Evolutionary conservation across 2,888 invertebrate species (phyloP), one percentile per base, ranked within the genome.

Genomic region (Mythimna ferrago): DNA sequence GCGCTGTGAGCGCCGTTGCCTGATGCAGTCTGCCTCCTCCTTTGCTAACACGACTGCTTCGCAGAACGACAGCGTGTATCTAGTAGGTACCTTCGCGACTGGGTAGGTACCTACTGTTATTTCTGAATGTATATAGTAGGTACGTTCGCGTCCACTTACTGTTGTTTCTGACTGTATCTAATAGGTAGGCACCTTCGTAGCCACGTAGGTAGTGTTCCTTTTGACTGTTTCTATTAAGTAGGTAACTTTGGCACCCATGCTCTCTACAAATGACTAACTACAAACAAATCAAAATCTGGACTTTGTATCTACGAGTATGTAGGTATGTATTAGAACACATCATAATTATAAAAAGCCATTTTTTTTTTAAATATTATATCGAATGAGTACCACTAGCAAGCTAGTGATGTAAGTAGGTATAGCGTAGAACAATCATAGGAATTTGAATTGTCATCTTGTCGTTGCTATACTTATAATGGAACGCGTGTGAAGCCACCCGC

Each of bases 281-380:
- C 61, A 41, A 61, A 41, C 38, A 41, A 57, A 66, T 41, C 56
- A 14, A 57, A 41, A 66, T 38, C 41, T 41, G 57, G 41, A 66
- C 57, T 66, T 66, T 66, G 66, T 41, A 57, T 57, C 58, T 44
- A 32, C 32, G 32, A 32, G 44, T 61, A 44, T 10, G 38, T 35
- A 35, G 11, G 10, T 32, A 51, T 14, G 38, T 66, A 56, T 41
- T 57, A 41, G 41, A 66, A 44, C 58, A 57, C 58, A 58, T 66
- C 41, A 44, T 66, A 57, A 66, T 66, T 44, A 58, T 58, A 58
- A 44, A 26, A 66, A 66, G n/a, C n/a, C 0, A n/a, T 53, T 65
- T 41, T 41, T 57, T 57, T 32, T 66, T 58, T 60, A 60, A n/a
- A n/a, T n/a, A 44, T 60, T 32, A n/a, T n/a, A n/a, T 32, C n/a